Percentiles rank a stretch among this genome's conserved stretches.
Conservation (phyloP, 2,797 vertebrate genomes). For the Oophaga sylvatica region DNA sequence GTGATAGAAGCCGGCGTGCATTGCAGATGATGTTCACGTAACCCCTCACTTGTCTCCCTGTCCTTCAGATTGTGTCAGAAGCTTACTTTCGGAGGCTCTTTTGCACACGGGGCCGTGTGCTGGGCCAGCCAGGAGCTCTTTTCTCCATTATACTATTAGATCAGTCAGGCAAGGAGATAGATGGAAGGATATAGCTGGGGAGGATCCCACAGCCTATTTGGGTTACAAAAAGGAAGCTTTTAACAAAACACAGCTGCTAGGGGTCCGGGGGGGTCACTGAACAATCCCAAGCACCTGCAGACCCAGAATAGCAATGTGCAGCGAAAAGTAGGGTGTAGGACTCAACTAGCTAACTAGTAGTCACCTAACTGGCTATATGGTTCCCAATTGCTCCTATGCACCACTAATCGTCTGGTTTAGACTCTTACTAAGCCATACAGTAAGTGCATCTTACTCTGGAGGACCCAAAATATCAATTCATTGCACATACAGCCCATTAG, state of each 20-base stretch:
- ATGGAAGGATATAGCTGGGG: slow-evolving; percentile 38
- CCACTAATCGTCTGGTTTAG: background rate
- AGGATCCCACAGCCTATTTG: slow-evolving; percentile 27
- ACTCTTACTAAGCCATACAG: background rate
- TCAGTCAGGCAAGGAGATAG: slow-evolving; percentile 55
- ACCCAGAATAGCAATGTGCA: background rate
- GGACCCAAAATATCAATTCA: background rate
- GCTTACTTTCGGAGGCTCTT: slow-evolving; percentile 11
- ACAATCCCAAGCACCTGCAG: slow-evolving; percentile 29
- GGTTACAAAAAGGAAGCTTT: slow-evolving; percentile 52
- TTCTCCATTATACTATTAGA: slow-evolving; percentile 54
- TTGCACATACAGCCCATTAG: background rate
- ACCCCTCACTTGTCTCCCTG: slow-evolving; percentile 27
- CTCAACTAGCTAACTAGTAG: background rate
- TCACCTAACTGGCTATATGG: background rate
- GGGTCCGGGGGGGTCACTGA: slow-evolving; percentile 26
- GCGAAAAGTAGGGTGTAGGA: slow-evolving; percentile 57
- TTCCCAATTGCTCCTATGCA: background rate
- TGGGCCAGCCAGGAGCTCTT: slow-evolving; percentile 52
- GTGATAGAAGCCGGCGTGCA: slow-evolving; percentile 13
- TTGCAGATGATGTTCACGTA: slow-evolving; percentile 27
- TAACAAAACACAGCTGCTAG: slow-evolving; percentile 48
- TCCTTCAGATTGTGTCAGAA: slow-evolving; percentile 51
- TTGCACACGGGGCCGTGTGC: slow-evolving; percentile 6
- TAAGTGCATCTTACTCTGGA: background rate